Conservation (phyloP, 2,888 invertebrate species). For the Pandemis corylana region DNA sequence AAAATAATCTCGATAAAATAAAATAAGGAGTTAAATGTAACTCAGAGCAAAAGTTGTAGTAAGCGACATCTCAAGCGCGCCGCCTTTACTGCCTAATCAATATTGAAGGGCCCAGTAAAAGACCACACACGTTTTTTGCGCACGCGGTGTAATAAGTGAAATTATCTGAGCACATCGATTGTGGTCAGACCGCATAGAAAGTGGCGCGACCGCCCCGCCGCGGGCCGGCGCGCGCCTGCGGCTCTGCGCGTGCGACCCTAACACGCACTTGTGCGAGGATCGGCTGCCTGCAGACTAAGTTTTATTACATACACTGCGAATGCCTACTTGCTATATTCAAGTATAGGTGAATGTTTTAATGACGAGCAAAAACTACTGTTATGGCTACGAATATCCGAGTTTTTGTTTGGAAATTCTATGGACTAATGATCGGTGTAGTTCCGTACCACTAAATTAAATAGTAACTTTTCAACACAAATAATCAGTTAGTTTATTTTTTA, state of each 20-base stretch:
- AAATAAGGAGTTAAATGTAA: not conserved
- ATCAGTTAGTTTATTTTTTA: too few species aligned
- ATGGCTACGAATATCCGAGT: too few species aligned
- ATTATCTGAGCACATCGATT: conserved; percentile 52
- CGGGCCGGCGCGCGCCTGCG: conserved; percentile 30
- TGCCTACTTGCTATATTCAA: too few species aligned
- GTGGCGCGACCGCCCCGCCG: conserved; percentile 50
- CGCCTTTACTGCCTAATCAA: conserved; percentile 7
- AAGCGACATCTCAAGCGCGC: not conserved
- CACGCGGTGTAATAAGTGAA: conserved; percentile 47
- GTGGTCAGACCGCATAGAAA: conserved; percentile 56
- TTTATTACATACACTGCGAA: not conserved
- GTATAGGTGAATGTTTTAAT: too few species aligned
- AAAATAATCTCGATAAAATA: too few species aligned
- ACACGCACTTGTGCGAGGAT: not conserved
- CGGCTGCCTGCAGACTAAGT: not conserved
- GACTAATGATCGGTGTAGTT: too few species aligned
- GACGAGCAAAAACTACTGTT: too few species aligned
- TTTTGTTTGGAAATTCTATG: too few species aligned
- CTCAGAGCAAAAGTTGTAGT: not conserved
- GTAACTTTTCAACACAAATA: too few species aligned
- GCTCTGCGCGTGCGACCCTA: conserved; percentile 26
- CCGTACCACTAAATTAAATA: too few species aligned
- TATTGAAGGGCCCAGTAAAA: conserved; percentile 43
- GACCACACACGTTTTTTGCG: conserved; percentile 50